Evolutionary conservation across 2,888 invertebrate genomes (phyloP), one percentile per base, ranked within the genome.

Genomic region (Ferdinandea cuprea): DNA sequence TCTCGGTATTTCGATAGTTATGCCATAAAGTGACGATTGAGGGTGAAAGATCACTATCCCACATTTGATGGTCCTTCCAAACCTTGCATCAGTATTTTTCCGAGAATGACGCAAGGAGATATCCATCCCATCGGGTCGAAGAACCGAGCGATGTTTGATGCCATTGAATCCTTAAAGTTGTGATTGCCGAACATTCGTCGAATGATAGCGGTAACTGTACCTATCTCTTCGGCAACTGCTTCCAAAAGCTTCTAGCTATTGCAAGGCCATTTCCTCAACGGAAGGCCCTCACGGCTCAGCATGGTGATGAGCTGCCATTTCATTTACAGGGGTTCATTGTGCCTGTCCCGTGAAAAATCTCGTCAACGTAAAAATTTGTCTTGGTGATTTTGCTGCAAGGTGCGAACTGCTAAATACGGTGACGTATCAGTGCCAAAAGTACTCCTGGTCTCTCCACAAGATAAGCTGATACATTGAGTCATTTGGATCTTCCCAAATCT

Each of bases 401-500:
- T 48, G 8, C 48, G 48, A n/a, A n/a, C n/a, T n/a, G n/a, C n/a
- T n/a, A n/a, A n/a, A n/a, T n/a, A n/a, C n/a, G n/a, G n/a, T n/a
- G 9, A 48, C 48, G 61, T 28, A 9, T 17, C 32, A 15, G 63
- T 46, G 35, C 48, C 21, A 13, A 65, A 65, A n/a, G 65, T 48
- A 21, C 17, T 50, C 30, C 1, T 2, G 1, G 21, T 50, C 13
- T 50, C 50, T 50, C 85, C 71, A 71, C 17, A 73, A 54, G 15
- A 77, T 63, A 1, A 71, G 46, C 48, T 80, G 85, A 44, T 78
- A 63, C 1, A 56, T 21, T 1, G 52, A 37, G 42, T 85, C 77
- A 0, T 63, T 25, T 11, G 11, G 9, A 1, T 40, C n/a, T 7
- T 73, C 59, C 32, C 46, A 54, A 8, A 77, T 71, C 7, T 58